Evolutionary conservation across 2,888 invertebrate genomes (phyloP).

Genomic region (Incurvaria masculella): DNA sequence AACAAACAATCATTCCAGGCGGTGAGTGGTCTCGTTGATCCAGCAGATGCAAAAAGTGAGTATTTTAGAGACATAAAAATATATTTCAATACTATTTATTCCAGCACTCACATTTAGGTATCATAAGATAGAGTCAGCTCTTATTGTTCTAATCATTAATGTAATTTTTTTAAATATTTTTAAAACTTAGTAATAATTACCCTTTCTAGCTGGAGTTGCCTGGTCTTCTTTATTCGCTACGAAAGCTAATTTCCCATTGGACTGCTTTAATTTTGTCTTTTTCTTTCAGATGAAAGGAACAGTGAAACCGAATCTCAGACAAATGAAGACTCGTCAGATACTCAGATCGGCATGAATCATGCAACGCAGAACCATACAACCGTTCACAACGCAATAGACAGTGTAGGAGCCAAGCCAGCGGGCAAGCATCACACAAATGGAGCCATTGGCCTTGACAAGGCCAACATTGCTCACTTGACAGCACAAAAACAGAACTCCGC

Average conservation of each 20-base stretch:
- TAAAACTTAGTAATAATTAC: too few relatives aligned
- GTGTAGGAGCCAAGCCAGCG: slow-evolving; percentile 46
- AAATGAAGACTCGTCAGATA: slow-evolving; percentile 69
- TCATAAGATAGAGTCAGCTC: too few relatives aligned
- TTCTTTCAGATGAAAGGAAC: slow-evolving; percentile 69
- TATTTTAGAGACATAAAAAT: too few relatives aligned
- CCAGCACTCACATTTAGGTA: too few relatives aligned
- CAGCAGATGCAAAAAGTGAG: slow-evolving; percentile 76
- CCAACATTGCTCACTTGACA: slow-evolving; percentile 25
- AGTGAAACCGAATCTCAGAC: slow-evolving; percentile 88
- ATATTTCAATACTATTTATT: too few relatives aligned
- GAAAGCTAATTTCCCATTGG: too few relatives aligned
- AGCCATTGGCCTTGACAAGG: slow-evolving; percentile 31
- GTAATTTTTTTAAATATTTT: too few relatives aligned
- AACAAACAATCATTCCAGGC: slow-evolving; percentile 66
- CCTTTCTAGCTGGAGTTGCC: too few relatives aligned
- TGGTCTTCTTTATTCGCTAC: too few relatives aligned
- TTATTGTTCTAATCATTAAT: too few relatives aligned
- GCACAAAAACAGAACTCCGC: slow-evolving; percentile 32
- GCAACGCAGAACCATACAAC: slow-evolving; percentile 45
- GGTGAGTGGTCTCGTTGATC: slow-evolving; percentile 77
- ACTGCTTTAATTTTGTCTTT: too few relatives aligned
- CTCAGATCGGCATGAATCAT: slow-evolving; percentile 55
- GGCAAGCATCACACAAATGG: slow-evolving; percentile 53
- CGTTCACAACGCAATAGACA: slow-evolving; percentile 50